Evolutionary conservation across 2,888 invertebrate species (phyloP).

Genomic region (Pammene fasciana): DNA sequence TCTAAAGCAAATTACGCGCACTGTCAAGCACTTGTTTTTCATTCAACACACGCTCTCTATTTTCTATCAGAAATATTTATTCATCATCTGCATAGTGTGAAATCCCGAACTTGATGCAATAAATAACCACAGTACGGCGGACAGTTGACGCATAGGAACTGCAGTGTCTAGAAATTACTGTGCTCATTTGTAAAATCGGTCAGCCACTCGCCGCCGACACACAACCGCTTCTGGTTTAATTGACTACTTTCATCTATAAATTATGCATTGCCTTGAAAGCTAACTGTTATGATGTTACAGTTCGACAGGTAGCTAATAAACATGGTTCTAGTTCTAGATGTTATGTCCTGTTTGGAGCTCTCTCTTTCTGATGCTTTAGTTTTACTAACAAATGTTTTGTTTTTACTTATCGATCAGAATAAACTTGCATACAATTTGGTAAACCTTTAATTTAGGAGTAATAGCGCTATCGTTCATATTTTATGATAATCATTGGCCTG

Average conservation of each 20-base stretch:
- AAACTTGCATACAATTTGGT: no score
- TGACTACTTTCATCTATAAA: slow-evolving; percentile 41
- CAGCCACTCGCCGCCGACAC: slow-evolving; percentile 33
- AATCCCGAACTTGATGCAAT: neutral
- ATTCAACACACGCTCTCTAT: no score
- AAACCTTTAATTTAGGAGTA: no score
- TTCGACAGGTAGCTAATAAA: slow-evolving; percentile 26
- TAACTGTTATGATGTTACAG: slow-evolving; percentile 33
- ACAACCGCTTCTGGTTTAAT: slow-evolving; percentile 35
- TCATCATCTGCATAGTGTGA: no score
- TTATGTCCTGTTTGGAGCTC: slow-evolving; percentile 24
- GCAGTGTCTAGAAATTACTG: slow-evolving; percentile 24
- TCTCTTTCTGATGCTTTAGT: slow-evolving; percentile 19
- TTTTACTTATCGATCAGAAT: neutral
- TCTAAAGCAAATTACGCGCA: no score
- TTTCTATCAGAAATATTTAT: no score
- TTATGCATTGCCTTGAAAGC: slow-evolving; percentile 41
- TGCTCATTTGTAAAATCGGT: slow-evolving; percentile 26
- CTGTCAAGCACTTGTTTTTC: no score
- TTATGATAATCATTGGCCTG: no score
- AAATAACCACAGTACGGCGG: neutral
- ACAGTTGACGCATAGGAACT: neutral
- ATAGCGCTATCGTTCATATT: no score
- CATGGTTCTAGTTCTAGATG: slow-evolving; percentile 24
- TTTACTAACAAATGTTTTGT: neutral